Conservation (phyloP, 2,797 vertebrate genomes). For the Knipowitschia caucasica region DNA sequence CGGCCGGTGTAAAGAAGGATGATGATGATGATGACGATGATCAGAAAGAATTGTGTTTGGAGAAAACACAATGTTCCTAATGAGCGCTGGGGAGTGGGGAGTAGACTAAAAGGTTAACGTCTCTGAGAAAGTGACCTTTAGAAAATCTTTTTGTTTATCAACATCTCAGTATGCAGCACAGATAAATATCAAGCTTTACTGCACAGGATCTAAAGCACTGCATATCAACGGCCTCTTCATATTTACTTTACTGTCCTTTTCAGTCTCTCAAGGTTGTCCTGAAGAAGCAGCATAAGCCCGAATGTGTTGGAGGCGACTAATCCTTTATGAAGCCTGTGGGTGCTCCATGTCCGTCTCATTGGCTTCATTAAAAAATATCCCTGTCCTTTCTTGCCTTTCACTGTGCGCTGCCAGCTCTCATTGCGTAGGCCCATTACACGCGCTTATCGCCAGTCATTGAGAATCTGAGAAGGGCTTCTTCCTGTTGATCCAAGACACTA, state of each 20-base stretch:
- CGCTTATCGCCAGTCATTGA: conserved; percentile 58
- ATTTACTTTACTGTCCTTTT: conserved; percentile 24
- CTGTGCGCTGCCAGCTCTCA: conserved; percentile 56
- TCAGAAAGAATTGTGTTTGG: not conserved
- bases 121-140: conserved; percentile 43
- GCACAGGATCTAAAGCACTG: not conserved
- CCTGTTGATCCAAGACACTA: conserved; percentile 8
- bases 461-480: conserved; percentile 29
- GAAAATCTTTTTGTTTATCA: conserved; percentile 30
- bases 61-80: conserved; percentile 7
- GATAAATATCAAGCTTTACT: conserved; percentile 21
- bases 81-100: conserved; percentile 23
- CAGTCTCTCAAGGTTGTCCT: conserved; percentile 34
- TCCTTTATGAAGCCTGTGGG: conserved; percentile 51
- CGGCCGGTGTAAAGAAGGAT: not conserved
- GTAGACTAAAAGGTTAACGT: conserved; percentile 39
- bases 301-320: conserved; percentile 53
- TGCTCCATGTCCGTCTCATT: conserved; percentile 61
- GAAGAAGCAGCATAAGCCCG: conserved; percentile 39
- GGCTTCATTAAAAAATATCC: conserved; percentile 58
- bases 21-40: not conserved
- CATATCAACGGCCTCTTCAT: conserved; percentile 9
- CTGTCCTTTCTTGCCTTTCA: conserved; percentile 58
- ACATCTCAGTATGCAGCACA: conserved; percentile 19
- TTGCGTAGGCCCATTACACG: conserved; percentile 62